phyloP scores from a whole-genome alignment of 2,888 invertebrate species.

The Chloromyia formosa region DNA sequence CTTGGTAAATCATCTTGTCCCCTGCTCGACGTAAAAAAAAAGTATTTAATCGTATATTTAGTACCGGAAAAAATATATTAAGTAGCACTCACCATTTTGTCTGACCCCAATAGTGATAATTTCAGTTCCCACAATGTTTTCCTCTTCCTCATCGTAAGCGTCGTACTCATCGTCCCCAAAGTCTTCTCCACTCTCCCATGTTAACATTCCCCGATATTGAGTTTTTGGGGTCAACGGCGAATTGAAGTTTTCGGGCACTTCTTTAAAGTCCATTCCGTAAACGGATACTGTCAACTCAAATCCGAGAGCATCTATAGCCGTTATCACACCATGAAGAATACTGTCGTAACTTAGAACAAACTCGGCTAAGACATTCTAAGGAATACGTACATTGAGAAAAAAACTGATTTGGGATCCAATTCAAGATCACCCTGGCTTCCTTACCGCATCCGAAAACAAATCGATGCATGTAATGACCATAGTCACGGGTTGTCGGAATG shows the following conservation, averaged over 20 bases:
- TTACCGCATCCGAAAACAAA: constrained; percentile 58
- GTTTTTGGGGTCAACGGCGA: constrained; percentile 53
- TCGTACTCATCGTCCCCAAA: constrained; percentile 31
- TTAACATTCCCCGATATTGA: constrained; percentile 1
- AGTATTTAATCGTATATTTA: background rate
- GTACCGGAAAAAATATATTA: constrained; percentile 22
- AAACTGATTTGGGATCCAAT: no score
- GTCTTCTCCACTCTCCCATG: constrained; percentile 44
- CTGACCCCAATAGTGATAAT: constrained; percentile 53
- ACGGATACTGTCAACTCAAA: constrained; percentile 57
- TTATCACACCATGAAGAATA: constrained; percentile 53
- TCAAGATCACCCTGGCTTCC: constrained; percentile 40
- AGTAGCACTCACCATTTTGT: constrained; percentile 56
- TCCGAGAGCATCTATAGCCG: constrained; percentile 49
- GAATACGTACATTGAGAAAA: constrained; percentile 19
- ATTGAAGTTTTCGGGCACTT: constrained; percentile 52
- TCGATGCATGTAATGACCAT: constrained; percentile 57
- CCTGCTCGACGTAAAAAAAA: constrained; percentile 51
- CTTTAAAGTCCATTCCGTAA: constrained; percentile 56
- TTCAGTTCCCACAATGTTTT: constrained; percentile 42
- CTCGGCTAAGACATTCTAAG: constrained; percentile 56
- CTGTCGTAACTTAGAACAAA: constrained; percentile 50
- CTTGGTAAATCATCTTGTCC: constrained; percentile 56
- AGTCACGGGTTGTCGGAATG: constrained; percentile 56
- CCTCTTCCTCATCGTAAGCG: constrained; percentile 47